These are phyloP conservation scores for Atractosteus spatula DNA, from an alignment of 2,113 vertebrate genomes.

Conservation along the genomic window DNA sequence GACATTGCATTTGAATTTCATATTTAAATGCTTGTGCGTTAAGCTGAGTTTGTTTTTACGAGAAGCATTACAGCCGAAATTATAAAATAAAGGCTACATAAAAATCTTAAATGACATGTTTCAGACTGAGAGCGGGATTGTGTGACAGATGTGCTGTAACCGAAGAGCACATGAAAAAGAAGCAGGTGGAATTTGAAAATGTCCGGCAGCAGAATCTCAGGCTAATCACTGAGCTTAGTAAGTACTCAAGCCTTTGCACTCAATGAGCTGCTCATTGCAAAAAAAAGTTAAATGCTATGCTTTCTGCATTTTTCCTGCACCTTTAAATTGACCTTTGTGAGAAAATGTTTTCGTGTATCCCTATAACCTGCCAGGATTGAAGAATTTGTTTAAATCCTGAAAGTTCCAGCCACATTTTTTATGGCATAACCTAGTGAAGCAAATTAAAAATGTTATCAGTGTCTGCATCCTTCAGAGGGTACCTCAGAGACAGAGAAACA, in stretches of 20 bases:
- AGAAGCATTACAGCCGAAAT: too few species aligned
- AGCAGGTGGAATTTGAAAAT: slow-evolving; percentile 77
- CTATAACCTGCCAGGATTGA: too few species aligned
- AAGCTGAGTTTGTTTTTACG: neutral
- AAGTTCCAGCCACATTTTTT: neutral
- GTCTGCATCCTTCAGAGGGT: neutral
- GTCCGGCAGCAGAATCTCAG: slow-evolving; percentile 76
- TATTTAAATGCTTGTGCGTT: neutral
- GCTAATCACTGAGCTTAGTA: slow-evolving; percentile 82
- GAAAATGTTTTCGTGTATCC: too few species aligned
- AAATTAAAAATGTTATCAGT: neutral
- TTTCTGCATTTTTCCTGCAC: too few species aligned
- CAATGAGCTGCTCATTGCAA: too few species aligned
- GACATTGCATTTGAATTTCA: neutral
- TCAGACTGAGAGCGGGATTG: slow-evolving; percentile 75
- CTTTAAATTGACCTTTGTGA: too few species aligned
- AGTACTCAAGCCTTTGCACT: slow-evolving; percentile 49
- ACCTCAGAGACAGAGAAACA: neutral
- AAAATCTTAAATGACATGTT: neutral
- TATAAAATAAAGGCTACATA: too few species aligned
- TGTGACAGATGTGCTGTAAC: slow-evolving; percentile 84
- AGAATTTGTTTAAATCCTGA: neutral
- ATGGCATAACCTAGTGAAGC: neutral
- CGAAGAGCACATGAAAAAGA: slow-evolving; percentile 79
- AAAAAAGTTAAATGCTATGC: too few species aligned